These are phyloP conservation scores for Chloropsis hardwickii DNA, from an alignment of 2,113 vertebrate genomes.

Conservation along the genomic window DNA sequence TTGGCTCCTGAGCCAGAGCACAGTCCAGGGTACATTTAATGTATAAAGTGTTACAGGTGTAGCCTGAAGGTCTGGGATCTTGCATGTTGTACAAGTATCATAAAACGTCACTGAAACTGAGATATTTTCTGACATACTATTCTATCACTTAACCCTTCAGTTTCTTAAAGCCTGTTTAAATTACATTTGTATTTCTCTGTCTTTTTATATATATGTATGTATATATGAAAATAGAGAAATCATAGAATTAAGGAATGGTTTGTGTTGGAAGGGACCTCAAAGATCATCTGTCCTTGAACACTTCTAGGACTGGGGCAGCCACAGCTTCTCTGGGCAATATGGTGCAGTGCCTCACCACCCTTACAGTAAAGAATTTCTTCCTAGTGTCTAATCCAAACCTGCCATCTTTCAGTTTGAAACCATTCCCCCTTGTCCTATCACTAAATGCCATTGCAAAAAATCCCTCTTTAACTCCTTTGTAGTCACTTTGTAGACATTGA, in stretches of 20 bases:
- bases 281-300: not conserved
- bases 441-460: not conserved
- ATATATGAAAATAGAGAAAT: not conserved
- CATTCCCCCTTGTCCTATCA: not conserved
- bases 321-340: not conserved
- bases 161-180: not conserved
- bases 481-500: not conserved
- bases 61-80: not conserved
- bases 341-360: not conserved
- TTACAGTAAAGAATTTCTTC: not conserved
- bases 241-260: not conserved
- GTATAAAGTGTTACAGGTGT: not conserved
- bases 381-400: not conserved
- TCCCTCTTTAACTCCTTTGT: not conserved
- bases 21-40: not conserved
- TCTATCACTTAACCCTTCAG: not conserved
- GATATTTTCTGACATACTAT: not conserved
- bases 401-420: not conserved
- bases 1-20: not conserved
- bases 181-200: not conserved
- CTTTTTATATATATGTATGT: fast-evolving
- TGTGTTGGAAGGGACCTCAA: not conserved
- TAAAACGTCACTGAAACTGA: not conserved
- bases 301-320: not conserved
- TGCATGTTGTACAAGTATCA: not conserved